These are phyloP conservation scores for Acleris cristana DNA, from an alignment of 2,888 invertebrate species.

Conservation along the genomic window DNA sequence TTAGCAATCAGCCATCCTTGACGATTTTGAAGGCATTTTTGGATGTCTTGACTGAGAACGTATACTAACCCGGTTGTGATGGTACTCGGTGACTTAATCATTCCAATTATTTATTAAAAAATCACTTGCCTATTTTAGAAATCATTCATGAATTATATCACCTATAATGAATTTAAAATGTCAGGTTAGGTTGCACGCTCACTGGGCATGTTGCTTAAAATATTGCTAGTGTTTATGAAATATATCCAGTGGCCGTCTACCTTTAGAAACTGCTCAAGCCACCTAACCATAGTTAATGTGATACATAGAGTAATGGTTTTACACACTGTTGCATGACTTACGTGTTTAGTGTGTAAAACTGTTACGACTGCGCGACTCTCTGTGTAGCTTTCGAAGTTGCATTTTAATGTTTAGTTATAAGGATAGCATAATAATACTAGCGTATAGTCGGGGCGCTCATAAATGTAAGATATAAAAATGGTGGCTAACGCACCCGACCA, in stretches of 20 bases:
- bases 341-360: slow-evolving; percentile 8
- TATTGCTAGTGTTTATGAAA: not conserved
- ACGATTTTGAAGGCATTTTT: slow-evolving; percentile 3
- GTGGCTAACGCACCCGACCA: slow-evolving; percentile 5
- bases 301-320: slow-evolving; percentile 19
- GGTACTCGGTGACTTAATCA: slow-evolving; percentile 24
- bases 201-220: slow-evolving; percentile 6
- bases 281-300: slow-evolving; percentile 30
- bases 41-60: slow-evolving; percentile 2
- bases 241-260: slow-evolving; percentile 4
- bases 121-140: slow-evolving; percentile 1
- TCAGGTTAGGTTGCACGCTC: slow-evolving; percentile 3
- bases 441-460: slow-evolving; percentile 46
- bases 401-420: slow-evolving; percentile 39
- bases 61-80: slow-evolving; percentile 11
- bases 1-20: slow-evolving; percentile 8
- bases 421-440: slow-evolving; percentile 32
- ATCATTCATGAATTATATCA: slow-evolving; percentile 4
- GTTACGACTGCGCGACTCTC: slow-evolving; percentile 45
- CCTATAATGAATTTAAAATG: slow-evolving; percentile 6
- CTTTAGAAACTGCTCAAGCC: slow-evolving; percentile 30
- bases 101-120: slow-evolving; percentile 22
- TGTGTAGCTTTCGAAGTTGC: slow-evolving; percentile 53
- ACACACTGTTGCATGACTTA: slow-evolving; percentile 2
- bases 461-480: slow-evolving; percentile 48